Percentiles rank a stretch among this genome's conserved stretches.
These are phyloP conservation scores for Agonum fuliginosum DNA, from an alignment of 2,888 invertebrate species.

Conservation along the genomic window DNA sequence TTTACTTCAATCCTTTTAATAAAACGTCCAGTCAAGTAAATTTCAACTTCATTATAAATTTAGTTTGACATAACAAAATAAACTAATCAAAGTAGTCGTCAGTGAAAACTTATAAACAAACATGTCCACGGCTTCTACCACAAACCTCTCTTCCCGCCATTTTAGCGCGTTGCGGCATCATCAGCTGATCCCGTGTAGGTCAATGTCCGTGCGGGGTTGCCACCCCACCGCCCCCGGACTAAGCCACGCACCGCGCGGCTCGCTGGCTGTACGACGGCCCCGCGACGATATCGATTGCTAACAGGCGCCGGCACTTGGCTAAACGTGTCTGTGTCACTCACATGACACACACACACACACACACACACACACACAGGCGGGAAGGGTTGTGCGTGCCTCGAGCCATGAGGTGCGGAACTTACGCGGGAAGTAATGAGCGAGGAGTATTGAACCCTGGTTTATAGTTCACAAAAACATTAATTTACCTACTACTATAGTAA, in stretches of 20 bases:
- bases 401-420: constrained; percentile 10
- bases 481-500: too few species aligned
- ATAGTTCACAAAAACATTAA: too few species aligned
- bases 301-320: constrained; percentile 48
- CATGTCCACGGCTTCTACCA: neutral
- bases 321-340: constrained; percentile 45
- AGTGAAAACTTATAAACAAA: neutral
- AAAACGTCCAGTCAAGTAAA: too few species aligned
- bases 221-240: neutral
- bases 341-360: constrained; percentile 6
- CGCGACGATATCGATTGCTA: constrained; percentile 48
- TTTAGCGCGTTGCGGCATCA: neutral
- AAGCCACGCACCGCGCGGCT: constrained; percentile 18
- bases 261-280: neutral
- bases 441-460: too few species aligned
- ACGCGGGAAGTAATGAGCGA: too few species aligned
- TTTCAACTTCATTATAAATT: too few species aligned
- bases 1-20: too few species aligned
- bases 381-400: constrained; percentile 38
- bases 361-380: neutral
- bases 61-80: too few species aligned
- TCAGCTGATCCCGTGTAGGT: constrained; percentile 42
- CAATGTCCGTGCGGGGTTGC: constrained; percentile 42
- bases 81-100: neutral
- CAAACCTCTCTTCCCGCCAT: neutral